These are phyloP conservation scores for Habroteleia sp. DNA, from an alignment of 2,888 invertebrate species.

Conservation along the genomic window DNA sequence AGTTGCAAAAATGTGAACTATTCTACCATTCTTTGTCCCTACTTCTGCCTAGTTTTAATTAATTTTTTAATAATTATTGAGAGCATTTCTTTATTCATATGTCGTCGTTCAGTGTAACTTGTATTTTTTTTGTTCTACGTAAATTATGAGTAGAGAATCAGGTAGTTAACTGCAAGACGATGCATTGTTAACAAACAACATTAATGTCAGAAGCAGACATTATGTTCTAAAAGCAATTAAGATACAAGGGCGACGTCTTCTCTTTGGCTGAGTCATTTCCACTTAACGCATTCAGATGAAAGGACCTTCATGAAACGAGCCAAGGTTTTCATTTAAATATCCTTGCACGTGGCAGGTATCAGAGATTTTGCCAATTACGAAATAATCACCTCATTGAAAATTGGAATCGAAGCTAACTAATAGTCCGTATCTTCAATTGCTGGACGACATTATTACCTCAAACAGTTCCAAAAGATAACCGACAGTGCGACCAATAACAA, in stretches of 20 bases:
- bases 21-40: too few species aligned
- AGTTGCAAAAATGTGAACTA: too few species aligned
- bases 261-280: conserved; percentile 57
- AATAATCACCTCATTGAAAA: conserved; percentile 63
- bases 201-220: conserved; percentile 69
- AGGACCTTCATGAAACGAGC: conserved; percentile 54
- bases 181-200: conserved; percentile 71
- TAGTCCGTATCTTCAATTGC: conserved; percentile 22
- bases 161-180: conserved; percentile 51
- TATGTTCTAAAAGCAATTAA: conserved; percentile 69
- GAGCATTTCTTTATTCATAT: conserved; percentile 18
- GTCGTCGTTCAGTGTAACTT: conserved; percentile 8
- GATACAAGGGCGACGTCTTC: conserved; percentile 68
- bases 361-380: conserved; percentile 48
- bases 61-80: too few species aligned
- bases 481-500: background rate
- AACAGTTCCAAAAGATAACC: conserved; percentile 16
- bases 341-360: conserved; percentile 60
- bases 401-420: conserved; percentile 32
- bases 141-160: conserved; percentile 27
- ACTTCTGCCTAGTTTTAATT: too few species aligned
- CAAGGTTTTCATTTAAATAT: conserved; percentile 64
- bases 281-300: conserved; percentile 53
- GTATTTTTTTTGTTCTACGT: conserved; percentile 19
- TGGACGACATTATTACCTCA: conserved; percentile 28